Conservation (phyloP, 2,888 invertebrate species). For the Hemicrepidius hirtus region DNA sequence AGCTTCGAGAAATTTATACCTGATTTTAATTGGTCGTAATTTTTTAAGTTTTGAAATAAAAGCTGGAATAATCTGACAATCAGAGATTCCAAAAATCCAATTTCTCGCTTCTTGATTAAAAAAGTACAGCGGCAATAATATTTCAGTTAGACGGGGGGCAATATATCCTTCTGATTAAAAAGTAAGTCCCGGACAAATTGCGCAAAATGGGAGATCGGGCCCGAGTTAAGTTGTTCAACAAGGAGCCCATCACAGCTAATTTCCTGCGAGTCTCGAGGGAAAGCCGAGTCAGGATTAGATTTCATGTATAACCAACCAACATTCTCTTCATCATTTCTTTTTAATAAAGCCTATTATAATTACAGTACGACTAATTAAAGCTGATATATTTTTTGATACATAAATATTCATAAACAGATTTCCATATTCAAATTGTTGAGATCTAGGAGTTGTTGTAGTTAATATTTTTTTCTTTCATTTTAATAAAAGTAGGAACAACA, state of each 20-base stretch:
- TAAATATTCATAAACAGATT: too few species aligned
- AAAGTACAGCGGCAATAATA: conserved; percentile 27
- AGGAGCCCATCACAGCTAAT: conserved; percentile 54
- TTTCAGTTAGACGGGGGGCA: conserved; percentile 29
- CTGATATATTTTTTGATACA: too few species aligned
- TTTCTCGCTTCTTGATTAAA: conserved; percentile 27
- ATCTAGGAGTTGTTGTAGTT: too few species aligned
- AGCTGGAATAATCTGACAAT: neutral
- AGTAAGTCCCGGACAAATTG: conserved; percentile 46
- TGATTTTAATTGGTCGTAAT: too few species aligned
- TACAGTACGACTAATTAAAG: neutral
- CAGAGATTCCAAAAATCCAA: conserved; percentile 18
- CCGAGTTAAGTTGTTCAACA: conserved; percentile 51
- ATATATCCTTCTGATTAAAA: conserved; percentile 37
- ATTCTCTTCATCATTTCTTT: conserved; percentile 20
- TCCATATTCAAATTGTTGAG: too few species aligned
- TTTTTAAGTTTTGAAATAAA: too few species aligned
- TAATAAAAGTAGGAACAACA: too few species aligned
- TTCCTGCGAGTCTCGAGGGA: conserved; percentile 48
- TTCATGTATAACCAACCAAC: conserved; percentile 34
- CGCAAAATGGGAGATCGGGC: conserved; percentile 48
- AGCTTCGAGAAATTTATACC: too few species aligned
- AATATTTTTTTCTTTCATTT: too few species aligned
- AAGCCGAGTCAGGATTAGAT: conserved; percentile 45
- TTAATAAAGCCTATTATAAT: conserved; percentile 25